A percentile compares a stretch with the other conserved stretches of the same genome.
Conservation (phyloP, 2,888 invertebrate genomes). For the Amiota communis region DNA sequence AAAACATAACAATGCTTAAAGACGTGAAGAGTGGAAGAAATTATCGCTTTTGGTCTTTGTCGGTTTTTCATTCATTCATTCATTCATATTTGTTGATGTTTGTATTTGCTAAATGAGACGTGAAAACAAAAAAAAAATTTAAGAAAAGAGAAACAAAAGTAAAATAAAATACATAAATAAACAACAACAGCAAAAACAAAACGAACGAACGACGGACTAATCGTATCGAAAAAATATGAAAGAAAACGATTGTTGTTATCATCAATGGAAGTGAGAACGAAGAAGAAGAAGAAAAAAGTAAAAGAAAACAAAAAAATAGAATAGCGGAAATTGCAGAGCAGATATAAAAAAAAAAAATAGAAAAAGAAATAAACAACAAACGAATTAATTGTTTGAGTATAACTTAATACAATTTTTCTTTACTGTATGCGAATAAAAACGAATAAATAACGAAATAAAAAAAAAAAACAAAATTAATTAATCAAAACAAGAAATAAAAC, state of each 20-base stretch:
- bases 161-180: slow-evolving; percentile 48
- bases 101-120: slow-evolving; percentile 24
- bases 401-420: neutral
- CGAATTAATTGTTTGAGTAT: slow-evolving; percentile 33
- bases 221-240: slow-evolving; percentile 46
- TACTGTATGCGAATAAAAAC: neutral
- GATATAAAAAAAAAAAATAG: slow-evolving; percentile 53
- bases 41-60: neutral
- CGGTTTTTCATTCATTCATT: slow-evolving; percentile 13
- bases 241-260: slow-evolving; percentile 61
- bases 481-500: neutral
- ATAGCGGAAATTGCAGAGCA: slow-evolving; percentile 60
- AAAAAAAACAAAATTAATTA: slow-evolving; percentile 5
- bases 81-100: slow-evolving; percentile 3
- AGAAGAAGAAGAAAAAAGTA: slow-evolving; percentile 33
- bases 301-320: slow-evolving; percentile 46
- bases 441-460: slow-evolving; percentile 2
- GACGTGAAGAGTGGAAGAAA: no score
- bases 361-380: slow-evolving; percentile 34
- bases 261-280: slow-evolving; percentile 28
- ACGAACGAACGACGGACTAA: slow-evolving; percentile 46
- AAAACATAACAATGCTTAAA: no score
- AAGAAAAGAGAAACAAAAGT: slow-evolving; percentile 50
- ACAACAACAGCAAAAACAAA: slow-evolving; percentile 32
- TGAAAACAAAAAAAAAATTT: slow-evolving; percentile 58